These are phyloP conservation scores for Eurosta solidaginis DNA, from an alignment of 1,140 invertebrate species.

Conservation along the genomic window DNA sequence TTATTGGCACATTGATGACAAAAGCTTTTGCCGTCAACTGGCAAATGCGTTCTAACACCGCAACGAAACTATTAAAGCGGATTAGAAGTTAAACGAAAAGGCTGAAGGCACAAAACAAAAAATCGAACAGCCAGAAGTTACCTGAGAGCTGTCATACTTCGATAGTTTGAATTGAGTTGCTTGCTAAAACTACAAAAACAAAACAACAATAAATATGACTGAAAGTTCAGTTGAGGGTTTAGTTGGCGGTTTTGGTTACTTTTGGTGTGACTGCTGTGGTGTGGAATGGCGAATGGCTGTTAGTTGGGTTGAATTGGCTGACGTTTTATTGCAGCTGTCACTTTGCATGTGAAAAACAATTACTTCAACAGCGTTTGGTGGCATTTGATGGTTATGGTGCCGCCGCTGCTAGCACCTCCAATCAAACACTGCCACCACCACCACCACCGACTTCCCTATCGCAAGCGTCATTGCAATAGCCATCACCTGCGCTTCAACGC, in stretches of 20 bases:
- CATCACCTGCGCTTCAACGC: neutral
- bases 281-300: neutral
- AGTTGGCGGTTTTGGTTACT: neutral
- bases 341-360: constrained; percentile 17
- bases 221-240: too few relatives aligned
- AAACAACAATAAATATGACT: too few relatives aligned
- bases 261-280: neutral
- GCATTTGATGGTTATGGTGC: neutral
- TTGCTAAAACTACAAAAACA: too few relatives aligned
- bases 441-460: too few relatives aligned
- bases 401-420: neutral
- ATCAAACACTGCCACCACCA: too few relatives aligned
- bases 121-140: neutral
- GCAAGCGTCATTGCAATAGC: too few relatives aligned
- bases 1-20: constrained; percentile 27
- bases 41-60: neutral
- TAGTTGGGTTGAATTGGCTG: neutral
- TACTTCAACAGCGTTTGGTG: neutral
- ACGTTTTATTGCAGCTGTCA: constrained; percentile 21
- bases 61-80: constrained; percentile 25
- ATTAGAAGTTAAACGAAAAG: neutral
- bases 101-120: neutral
- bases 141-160: constrained; percentile 5
- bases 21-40: constrained; percentile 23
- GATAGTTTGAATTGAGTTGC: constrained; percentile 25